Conservation (phyloP, 2,797 vertebrate genomes). For the Tinamus major region DNA sequence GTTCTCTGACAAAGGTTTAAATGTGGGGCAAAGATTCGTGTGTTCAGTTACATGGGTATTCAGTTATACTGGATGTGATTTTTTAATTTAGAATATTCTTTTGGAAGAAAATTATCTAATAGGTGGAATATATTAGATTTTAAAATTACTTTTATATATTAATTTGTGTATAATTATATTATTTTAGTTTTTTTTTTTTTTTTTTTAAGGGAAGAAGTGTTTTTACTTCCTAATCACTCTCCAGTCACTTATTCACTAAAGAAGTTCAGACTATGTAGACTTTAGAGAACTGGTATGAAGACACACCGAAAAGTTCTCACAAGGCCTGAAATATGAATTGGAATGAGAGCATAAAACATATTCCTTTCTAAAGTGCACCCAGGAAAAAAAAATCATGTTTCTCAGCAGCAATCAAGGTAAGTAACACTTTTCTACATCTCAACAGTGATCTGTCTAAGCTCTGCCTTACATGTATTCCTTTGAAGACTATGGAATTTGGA, state of each 20-base stretch:
- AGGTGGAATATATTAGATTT: not conserved
- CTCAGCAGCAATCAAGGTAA: accelerated
- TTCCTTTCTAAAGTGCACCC: not conserved
- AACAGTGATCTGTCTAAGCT: not conserved
- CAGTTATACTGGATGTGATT: not conserved
- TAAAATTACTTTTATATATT: not conserved
- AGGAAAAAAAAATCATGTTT: not conserved
- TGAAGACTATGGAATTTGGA: not conserved
- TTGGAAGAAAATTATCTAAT: not conserved
- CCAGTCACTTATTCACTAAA: not conserved
- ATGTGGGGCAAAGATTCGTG: not conserved
- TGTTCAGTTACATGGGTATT: not conserved
- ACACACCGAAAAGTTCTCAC: not conserved
- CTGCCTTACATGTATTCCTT: not conserved
- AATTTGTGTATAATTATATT: not conserved
- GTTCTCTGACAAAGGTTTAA: not conserved
- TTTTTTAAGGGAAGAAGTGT: not conserved
- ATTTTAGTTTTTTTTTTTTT: not conserved
- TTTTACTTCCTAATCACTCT: conserved; percentile 40
- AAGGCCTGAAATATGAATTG: not conserved
- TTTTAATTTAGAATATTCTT: not conserved
- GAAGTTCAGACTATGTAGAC: not conserved
- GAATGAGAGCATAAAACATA: not conserved
- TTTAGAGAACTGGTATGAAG: not conserved
- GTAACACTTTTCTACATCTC: not conserved